These are phyloP conservation scores for Garrulus glandarius DNA, from an alignment of 2,797 vertebrate species.

Conservation along the genomic window DNA sequence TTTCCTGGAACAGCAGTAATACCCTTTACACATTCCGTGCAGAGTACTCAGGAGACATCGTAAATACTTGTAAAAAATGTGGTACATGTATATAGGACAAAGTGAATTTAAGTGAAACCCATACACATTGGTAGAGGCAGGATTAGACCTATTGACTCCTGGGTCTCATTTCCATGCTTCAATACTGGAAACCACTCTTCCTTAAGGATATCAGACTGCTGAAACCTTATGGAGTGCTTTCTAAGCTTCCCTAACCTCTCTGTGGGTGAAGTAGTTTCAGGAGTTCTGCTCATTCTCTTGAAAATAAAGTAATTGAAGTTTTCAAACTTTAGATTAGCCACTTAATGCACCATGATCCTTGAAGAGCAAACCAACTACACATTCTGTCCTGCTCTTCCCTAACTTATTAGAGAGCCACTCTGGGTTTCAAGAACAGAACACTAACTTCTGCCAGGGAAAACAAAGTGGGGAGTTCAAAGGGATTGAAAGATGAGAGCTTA, in stretches of 20 bases:
- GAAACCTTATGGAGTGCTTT: background rate
- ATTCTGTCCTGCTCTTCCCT: background rate
- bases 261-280: background rate
- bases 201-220: background rate
- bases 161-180: background rate
- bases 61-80: background rate
- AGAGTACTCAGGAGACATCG: background rate
- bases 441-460: background rate
- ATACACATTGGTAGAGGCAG: fast-evolving
- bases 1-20: background rate
- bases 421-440: background rate
- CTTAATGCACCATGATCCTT: conserved; percentile 42
- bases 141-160: background rate
- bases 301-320: conserved; percentile 36
- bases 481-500: background rate
- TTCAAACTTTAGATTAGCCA: conserved; percentile 48
- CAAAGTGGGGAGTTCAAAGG: background rate
- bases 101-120: background rate
- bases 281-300: conserved; percentile 1
- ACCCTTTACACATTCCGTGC: background rate
- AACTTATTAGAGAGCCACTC: background rate
- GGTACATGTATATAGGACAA: background rate
- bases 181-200: background rate
- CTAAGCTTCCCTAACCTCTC: background rate
- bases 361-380: background rate